Evolutionary conservation across 2,888 invertebrate species (phyloP), one percentile per base, ranked within the genome.

Genomic region (Mantis religiosa): DNA sequence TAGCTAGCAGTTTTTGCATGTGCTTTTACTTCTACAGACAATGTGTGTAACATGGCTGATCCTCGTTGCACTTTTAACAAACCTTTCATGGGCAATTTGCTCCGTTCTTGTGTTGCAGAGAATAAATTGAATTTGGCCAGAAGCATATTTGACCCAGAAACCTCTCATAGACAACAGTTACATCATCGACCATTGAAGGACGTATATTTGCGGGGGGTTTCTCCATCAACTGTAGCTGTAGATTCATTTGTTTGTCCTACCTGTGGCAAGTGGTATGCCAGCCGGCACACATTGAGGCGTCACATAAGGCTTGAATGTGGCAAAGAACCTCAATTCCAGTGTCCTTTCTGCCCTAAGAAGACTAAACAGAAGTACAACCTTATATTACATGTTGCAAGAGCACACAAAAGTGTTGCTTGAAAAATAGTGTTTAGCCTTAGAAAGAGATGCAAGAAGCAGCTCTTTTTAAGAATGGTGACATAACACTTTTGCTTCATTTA

Each of bases 241-340:
- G 54, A 71, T 71, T 82, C 85, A 41, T 89, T 87, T 83, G 83
- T 28, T n/a, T 89, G 89, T 86, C 83, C 27, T 30, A 83, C 83
- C 3, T 89, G 89, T 83, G 89, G 89, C 30, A 89, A 89, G 28
- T 82, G 83, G 83, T 89, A 89, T 83, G 71, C 71, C 27, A 85
- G 85, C 81, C 85, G 89, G 27, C 85, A 85, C 82, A 89, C 85
- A 41, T 86, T 89, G 47, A 82, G 82, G 14, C 89, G 87, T 34
- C 89, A 89, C 27, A n/a, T 85, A 12, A 84, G 88, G 87, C 92
- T 91, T 90, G 92, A 93, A 86, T 93, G 93, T 89, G 93, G 93
- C n/a, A 90, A 89, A 71, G 81, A 82, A 15, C 88, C 88, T 8
- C 86, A 81, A 86, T 91, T 90, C 85, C 88, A 89, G 54, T 91